Evolutionary conservation across 23 tunicate genomes (phyloP).

Genomic region (Oikopleura dioica): DNA sequence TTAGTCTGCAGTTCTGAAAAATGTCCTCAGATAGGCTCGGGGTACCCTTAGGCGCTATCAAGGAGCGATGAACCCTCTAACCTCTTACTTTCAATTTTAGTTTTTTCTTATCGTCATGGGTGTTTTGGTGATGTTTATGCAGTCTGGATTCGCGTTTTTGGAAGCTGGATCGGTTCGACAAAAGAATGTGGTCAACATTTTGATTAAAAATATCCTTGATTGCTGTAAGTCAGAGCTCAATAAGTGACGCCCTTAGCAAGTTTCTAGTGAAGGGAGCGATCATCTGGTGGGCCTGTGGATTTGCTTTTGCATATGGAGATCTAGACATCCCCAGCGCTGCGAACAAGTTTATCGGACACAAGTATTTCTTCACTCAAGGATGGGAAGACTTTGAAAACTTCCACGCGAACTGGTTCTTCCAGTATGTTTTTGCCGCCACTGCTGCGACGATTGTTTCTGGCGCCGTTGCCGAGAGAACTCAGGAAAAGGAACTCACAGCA

Average conservation of each 20-base stretch:
- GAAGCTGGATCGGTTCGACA: conserved; percentile 69
- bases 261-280: conserved; percentile 31
- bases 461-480: conserved; percentile 70
- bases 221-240: conserved; percentile 63
- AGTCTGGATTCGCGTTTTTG: conserved; percentile 59
- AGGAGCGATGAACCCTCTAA: no score
- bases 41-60: no score
- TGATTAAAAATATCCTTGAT: conserved; percentile 47
- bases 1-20: no score
- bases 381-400: conserved; percentile 16
- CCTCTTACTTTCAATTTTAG: no score
- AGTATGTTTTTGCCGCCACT: conserved; percentile 73
- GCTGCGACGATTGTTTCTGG: conserved; percentile 85
- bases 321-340: no score
- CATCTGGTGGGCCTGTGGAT: conserved; percentile 27
- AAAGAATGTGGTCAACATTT: conserved; percentile 52
- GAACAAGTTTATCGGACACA: conserved; percentile 28
- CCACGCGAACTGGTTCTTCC: conserved; percentile 56
- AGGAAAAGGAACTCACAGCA: no score
- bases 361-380: conserved; percentile 16
- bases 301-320: conserved; percentile 30
- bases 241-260: no score
- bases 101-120: no score
- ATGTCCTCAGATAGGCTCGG: no score
- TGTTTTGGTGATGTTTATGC: no score